Evolutionary conservation across 2,113 vertebrate species (phyloP), one percentile per base, ranked within the genome.

Genomic region (Petrocephalus zakoni): DNA sequence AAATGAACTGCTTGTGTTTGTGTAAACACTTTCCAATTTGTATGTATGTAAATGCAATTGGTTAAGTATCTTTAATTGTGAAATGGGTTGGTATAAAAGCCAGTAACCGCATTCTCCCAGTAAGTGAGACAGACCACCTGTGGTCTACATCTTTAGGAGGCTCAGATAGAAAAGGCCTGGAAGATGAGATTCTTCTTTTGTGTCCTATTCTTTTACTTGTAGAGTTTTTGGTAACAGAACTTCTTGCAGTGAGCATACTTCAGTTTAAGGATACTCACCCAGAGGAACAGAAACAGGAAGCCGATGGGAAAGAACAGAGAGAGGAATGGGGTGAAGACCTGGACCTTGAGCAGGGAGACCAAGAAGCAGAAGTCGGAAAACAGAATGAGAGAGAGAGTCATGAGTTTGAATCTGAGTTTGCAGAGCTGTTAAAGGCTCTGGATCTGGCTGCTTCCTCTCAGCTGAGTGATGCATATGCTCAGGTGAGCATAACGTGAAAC

Each of bases 151-250:
- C 19, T 81, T 81, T 4, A 46, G n/a, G 82, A 85, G 46, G 46
- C 5, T 52, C 19, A 85, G 47, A 85, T 85, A 2, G 42, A 85
- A 22, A 52, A 85, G 7, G 7, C 10, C 3, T 25, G 47, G 82
- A 85, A n/a, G 46, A 4, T 85, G 15, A 51, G 82, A 25, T 10
- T 52, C 61, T 1, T 21, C n/a, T 68, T 52, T 2, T 7, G n/a
- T 25, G 13, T 53, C 22, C 47, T 75, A 15, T 51, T 85, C 10
- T 85, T 49, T 51, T 68, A 52, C 49, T 88, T 72, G 15, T 88
- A 96, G 95, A 95, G 85, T 96, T 93, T 91, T 91, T 96, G 34
- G 92, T 95, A 21, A 93, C 94, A 17, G 95, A 96, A 90, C 88
- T 96, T 78, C 92, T 93, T 92, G 94, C 95, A 10, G 94, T 90